phyloP scores from a whole-genome alignment of 1,140 invertebrate species.

The Reticulitermes speratus region DNA sequence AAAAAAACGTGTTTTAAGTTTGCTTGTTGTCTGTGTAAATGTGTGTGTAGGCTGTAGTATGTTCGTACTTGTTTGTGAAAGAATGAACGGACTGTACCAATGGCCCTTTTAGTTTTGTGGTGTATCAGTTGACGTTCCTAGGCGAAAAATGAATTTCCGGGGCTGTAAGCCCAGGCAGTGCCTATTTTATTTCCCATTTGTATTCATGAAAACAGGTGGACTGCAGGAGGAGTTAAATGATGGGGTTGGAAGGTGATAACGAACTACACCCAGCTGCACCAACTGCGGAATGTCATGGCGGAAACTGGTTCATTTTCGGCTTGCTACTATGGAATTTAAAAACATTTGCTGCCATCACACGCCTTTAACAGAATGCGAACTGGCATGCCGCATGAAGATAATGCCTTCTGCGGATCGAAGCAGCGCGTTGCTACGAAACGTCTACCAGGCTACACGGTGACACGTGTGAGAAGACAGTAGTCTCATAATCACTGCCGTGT shows the following conservation, averaged over 20 bases:
- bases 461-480: too few relatives aligned
- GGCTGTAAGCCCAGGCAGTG: neutral
- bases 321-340: neutral
- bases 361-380: too few relatives aligned
- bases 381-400: too few relatives aligned
- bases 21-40: too few relatives aligned
- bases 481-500: too few relatives aligned
- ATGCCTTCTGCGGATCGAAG: too few relatives aligned
- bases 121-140: neutral
- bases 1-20: too few relatives aligned
- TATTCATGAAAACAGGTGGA: slow-evolving; percentile 14
- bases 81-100: neutral
- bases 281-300: neutral
- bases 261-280: neutral
- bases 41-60: neutral
- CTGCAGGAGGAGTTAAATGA: neutral
- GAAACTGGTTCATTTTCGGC: neutral
- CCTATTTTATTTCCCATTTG: neutral
- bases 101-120: neutral
- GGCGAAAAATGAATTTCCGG: slow-evolving; percentile 10
- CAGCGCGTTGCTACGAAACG: too few relatives aligned
- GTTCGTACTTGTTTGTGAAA: neutral
- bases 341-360: neutral
- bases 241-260: slow-evolving; percentile 17
- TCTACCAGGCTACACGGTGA: too few relatives aligned